Evolutionary conservation across 2,888 invertebrate genomes (phyloP).

Genomic region (Drosophila villosipedis): DNA sequence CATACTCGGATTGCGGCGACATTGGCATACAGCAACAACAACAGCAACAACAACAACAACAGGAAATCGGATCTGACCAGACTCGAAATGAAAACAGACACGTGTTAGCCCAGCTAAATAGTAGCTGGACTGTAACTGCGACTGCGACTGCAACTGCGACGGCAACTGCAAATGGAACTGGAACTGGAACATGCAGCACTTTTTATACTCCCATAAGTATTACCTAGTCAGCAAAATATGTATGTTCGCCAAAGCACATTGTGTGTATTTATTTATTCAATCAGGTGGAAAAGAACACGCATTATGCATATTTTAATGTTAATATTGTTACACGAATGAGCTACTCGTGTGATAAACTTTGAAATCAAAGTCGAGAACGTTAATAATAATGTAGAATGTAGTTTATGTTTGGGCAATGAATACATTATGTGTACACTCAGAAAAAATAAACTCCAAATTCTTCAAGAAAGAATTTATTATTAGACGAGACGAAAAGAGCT

Average conservation of each 20-base stretch:
- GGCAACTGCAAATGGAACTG: neutral
- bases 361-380: neutral
- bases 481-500: neutral
- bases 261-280: constrained; percentile 11
- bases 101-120: constrained; percentile 43
- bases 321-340: neutral
- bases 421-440: neutral
- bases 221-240: constrained; percentile 55
- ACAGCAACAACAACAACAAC: constrained; percentile 8
- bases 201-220: constrained; percentile 36
- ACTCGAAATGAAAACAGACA: constrained; percentile 56
- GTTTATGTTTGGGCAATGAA: neutral
- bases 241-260: constrained; percentile 6
- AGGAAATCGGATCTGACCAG: constrained; percentile 62
- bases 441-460: neutral
- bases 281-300: constrained; percentile 2
- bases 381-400: neutral
- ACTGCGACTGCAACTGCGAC: neutral
- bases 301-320: neutral
- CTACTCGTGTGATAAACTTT: neutral
- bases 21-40: constrained; percentile 46
- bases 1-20: constrained; percentile 59
- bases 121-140: constrained; percentile 9
- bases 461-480: neutral
- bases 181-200: constrained; percentile 22